These are phyloP conservation scores for Drosophila falleni DNA, from an alignment of 2,888 invertebrate genomes.

Conservation along the genomic window DNA sequence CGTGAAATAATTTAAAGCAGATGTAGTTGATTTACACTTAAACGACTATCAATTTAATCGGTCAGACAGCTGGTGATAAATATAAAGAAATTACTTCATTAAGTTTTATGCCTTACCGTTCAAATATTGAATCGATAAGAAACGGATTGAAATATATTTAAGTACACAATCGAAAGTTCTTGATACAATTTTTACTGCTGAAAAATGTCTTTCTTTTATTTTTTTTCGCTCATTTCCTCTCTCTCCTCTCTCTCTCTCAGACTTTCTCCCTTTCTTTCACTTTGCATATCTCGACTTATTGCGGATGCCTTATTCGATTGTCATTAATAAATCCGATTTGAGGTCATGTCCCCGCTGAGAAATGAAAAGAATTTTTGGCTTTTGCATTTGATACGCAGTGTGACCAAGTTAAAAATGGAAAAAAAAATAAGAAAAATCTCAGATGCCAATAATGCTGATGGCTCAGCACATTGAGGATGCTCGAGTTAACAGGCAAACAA, in stretches of 20 bases:
- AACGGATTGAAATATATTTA: not conserved
- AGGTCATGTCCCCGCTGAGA: not conserved
- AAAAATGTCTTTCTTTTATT: not conserved
- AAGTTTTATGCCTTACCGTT: not conserved
- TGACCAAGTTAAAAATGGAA: not conserved
- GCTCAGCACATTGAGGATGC: slow-evolving; percentile 33
- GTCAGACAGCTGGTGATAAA: not conserved
- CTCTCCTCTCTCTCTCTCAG: not conserved
- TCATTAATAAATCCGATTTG: slow-evolving; percentile 3
- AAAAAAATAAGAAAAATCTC: slow-evolving; percentile 19
- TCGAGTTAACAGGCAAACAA: slow-evolving; percentile 52
- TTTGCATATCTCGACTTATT: not conserved
- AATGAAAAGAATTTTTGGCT: not conserved
- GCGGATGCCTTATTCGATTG: slow-evolving; percentile 8
- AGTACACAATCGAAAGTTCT: not conserved
- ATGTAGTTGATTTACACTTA: no score
- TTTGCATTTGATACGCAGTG: slow-evolving; percentile 19
- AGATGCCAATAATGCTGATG: slow-evolving; percentile 24
- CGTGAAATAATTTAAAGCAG: no score
- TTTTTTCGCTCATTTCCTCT: not conserved
- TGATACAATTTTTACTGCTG: not conserved
- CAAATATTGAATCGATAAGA: not conserved
- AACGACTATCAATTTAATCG: no score
- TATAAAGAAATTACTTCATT: no score
- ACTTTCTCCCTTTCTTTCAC: not conserved